Conservation (phyloP, 2,797 vertebrate genomes). For the Falco cherrug region DNA sequence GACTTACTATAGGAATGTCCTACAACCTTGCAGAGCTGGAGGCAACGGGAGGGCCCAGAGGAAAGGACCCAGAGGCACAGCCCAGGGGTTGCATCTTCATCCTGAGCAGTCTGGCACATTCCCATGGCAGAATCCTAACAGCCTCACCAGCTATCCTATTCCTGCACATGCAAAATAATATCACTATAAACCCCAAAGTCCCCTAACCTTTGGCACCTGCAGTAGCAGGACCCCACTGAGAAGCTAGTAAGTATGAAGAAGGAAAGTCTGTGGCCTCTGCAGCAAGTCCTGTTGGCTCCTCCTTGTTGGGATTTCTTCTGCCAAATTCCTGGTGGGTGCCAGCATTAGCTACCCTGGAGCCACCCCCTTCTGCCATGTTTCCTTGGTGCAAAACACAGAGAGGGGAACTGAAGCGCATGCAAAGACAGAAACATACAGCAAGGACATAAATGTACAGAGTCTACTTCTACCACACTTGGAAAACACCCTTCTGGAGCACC, state of each 20-base stretch:
- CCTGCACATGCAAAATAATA: not conserved
- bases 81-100: not conserved
- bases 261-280: not conserved
- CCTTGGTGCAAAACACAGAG: not conserved
- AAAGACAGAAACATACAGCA: not conserved
- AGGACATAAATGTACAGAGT: not conserved
- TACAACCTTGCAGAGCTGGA: not conserved
- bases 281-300: not conserved
- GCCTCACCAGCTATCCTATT: not conserved
- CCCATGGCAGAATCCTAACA: not conserved
- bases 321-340: not conserved
- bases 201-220: not conserved
- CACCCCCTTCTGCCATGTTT: not conserved
- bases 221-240: not conserved
- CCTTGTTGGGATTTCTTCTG: not conserved
- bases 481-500: not conserved
- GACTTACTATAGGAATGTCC: not conserved
- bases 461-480: not conserved
- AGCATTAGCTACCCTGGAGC: not conserved
- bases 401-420: accelerated
- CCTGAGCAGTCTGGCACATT: not conserved
- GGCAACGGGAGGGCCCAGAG: not conserved
- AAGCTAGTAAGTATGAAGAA: not conserved
- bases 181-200: not conserved
- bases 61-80: not conserved